Evolutionary conservation across 2,888 invertebrate species (phyloP).

Genomic region (Salpingus planirostris): DNA sequence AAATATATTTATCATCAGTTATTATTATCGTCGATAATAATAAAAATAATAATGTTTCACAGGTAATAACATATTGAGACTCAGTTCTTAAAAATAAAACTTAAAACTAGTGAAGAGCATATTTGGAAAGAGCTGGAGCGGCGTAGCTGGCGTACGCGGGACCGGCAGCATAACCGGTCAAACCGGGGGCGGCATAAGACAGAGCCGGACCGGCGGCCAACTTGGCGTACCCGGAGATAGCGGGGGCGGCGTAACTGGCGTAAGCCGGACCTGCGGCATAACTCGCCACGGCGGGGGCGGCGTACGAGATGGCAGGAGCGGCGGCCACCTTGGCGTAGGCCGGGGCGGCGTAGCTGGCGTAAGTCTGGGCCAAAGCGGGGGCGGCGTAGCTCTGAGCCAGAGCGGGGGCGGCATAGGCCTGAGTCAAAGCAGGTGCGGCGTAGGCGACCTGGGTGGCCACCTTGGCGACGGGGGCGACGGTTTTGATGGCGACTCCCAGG

Average conservation of each 20-base stretch:
- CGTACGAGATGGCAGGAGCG: conserved; percentile 13
- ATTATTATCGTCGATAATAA: too few species aligned
- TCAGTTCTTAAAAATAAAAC: too few species aligned
- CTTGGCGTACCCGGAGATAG: conserved; percentile 32
- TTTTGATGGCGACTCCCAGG: conserved; percentile 31
- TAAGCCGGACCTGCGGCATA: conserved; percentile 30
- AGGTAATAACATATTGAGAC: too few species aligned
- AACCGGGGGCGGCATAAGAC: conserved; percentile 40
- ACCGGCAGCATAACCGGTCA: conserved; percentile 10
- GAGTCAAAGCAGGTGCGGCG: conserved; percentile 19
- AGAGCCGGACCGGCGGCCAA: conserved; percentile 11
- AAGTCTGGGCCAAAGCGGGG: conserved; percentile 32
- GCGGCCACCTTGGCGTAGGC: conserved; percentile 14
- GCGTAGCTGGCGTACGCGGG: conserved; percentile 10
- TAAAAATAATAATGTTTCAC: too few species aligned
- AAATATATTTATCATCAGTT: too few species aligned
- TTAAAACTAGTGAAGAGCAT: too few species aligned
- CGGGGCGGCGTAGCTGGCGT: conserved; percentile 14
- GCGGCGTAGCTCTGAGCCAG: conserved; percentile 33
- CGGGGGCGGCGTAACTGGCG: conserved; percentile 22
- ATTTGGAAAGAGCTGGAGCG: conserved; percentile 7
- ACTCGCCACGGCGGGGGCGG: conserved; percentile 39
- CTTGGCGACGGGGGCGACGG: conserved; percentile 32
- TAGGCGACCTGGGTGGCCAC: conserved; percentile 13
- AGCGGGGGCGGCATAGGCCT: conserved; percentile 24